These are phyloP conservation scores for Monoplex corrugatus DNA, from an alignment of 2,888 invertebrate species.

Conservation along the genomic window DNA sequence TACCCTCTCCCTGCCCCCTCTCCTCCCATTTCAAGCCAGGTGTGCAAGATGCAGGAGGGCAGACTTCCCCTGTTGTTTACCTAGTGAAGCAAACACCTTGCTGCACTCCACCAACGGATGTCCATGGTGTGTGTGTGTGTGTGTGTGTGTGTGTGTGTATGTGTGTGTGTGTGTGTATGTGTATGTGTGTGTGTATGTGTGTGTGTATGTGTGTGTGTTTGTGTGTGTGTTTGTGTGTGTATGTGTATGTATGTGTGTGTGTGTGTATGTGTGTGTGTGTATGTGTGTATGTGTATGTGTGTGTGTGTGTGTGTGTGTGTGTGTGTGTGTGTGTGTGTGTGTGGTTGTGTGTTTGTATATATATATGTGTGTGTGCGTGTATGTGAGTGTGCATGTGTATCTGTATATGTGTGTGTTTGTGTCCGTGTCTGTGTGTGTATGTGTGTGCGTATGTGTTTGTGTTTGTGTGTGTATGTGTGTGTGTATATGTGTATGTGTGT, in stretches of 20 bases:
- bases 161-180: conserved; percentile 19
- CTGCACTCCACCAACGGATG: neutral
- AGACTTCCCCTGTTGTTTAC: no score
- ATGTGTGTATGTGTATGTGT: neutral
- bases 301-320: neutral
- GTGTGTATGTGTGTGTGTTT: conserved; percentile 13
- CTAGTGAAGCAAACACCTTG: neutral
- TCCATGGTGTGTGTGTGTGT: conserved; percentile 3
- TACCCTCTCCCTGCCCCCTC: no score
- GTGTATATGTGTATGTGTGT: neutral
- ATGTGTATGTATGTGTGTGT: neutral
- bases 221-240: neutral
- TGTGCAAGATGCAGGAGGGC: no score
- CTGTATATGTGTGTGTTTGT: neutral
- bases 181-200: neutral
- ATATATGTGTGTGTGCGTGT: neutral
- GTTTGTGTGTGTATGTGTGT: neutral
- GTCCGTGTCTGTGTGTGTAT: neutral
- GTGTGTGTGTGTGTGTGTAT: conserved; percentile 15
- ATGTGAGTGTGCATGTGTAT: neutral
- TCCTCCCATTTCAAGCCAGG: no score
- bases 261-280: neutral
- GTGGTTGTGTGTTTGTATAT: neutral
- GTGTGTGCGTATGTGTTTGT: neutral
- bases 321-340: neutral